These are phyloP conservation scores for Talpa occidentalis DNA, from an alignment of 2,113 vertebrate species.

Conservation along the genomic window DNA sequence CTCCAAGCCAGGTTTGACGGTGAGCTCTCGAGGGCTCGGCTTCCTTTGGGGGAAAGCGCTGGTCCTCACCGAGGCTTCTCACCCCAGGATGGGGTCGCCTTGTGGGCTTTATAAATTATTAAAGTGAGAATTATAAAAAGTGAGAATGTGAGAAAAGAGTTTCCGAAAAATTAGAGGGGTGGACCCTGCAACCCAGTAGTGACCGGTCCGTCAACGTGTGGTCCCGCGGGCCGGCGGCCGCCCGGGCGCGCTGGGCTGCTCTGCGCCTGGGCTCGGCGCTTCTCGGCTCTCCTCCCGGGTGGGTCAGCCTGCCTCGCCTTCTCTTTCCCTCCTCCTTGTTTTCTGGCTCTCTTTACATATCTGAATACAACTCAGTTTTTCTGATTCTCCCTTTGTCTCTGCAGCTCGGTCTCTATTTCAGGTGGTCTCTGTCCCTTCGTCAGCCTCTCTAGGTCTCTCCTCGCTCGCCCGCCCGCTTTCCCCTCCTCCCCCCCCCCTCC, in stretches of 20 bases:
- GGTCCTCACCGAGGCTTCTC: background rate
- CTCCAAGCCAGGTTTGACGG: background rate
- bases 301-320: background rate
- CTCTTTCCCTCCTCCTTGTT: background rate
- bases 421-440: background rate
- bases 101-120: background rate
- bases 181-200: slow-evolving; percentile 65
- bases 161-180: slow-evolving; percentile 14
- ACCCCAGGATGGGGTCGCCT: background rate
- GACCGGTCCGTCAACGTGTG: slow-evolving; percentile 85
- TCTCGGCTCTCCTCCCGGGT: background rate
- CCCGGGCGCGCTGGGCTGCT: background rate
- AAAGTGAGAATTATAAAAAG: slow-evolving; percentile 73
- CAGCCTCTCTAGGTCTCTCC: background rate
- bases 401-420: background rate
- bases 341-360: background rate
- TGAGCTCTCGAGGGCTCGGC: background rate
- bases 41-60: background rate
- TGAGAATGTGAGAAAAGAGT: slow-evolving; percentile 75
- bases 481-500: slow-evolving; percentile 78
- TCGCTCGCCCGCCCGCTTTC: slow-evolving; percentile 42
- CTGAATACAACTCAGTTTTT: background rate
- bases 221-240: slow-evolving; percentile 50
- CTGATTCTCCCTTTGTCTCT: background rate
- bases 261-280: background rate